Evolutionary conservation across 2,888 invertebrate species (phyloP).

Genomic region (Xestia xanthographa): DNA sequence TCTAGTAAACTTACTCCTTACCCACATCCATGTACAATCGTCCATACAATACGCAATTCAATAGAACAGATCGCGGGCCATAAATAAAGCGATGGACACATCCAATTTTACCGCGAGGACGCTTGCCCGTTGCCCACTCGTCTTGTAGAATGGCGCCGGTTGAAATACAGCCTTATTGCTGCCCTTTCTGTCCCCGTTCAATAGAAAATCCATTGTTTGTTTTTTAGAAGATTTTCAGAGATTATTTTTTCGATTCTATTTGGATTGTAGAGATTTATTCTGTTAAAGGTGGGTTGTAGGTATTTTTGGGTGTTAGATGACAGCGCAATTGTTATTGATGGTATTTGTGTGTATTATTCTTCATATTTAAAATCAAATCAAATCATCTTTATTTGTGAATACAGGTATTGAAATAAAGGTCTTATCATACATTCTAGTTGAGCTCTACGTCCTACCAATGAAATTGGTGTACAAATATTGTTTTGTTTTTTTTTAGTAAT

Average conservation of each 20-base stretch:
- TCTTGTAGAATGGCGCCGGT: conserved; percentile 67
- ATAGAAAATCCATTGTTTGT: conserved; percentile 44
- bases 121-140: conserved; percentile 70
- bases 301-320: not conserved
- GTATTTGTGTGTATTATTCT: too few species aligned
- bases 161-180: conserved; percentile 67
- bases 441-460: too few species aligned
- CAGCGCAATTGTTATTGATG: too few species aligned
- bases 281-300: not conserved
- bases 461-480: too few species aligned
- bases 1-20: conserved; percentile 10
- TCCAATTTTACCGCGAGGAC: conserved; percentile 74
- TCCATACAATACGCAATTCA: conserved; percentile 66
- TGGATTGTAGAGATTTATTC: conserved; percentile 41
- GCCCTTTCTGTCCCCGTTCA: conserved; percentile 60
- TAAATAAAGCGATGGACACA: conserved; percentile 78
- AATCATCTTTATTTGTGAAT: too few species aligned
- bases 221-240: conserved; percentile 26
- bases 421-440: too few species aligned
- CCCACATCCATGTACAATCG: conserved; percentile 39
- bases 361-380: too few species aligned
- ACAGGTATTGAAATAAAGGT: too few species aligned
- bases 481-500: too few species aligned
- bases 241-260: conserved; percentile 26
- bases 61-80: conserved; percentile 69